Conservation (phyloP, 2,888 invertebrate genomes). For the Cantharis rustica region DNA sequence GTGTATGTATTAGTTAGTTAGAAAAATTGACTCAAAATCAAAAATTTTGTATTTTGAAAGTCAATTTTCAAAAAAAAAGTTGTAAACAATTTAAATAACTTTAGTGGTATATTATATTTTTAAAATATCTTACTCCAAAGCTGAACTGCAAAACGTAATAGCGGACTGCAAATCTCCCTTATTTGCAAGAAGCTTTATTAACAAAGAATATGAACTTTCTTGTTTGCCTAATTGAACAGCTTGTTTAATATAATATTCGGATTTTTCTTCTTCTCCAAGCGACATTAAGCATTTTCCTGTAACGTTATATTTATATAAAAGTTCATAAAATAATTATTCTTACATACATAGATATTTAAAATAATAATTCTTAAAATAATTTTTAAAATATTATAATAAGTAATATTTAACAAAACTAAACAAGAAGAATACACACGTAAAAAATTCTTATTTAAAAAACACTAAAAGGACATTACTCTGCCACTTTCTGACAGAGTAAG, state of each 20-base stretch:
- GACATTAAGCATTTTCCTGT: slow-evolving; percentile 76
- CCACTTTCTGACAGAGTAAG: too few relatives aligned
- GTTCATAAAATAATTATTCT: not conserved
- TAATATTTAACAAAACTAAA: too few relatives aligned
- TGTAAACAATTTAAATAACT: not conserved
- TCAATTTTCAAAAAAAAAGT: not conserved
- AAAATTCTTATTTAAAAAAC: too few relatives aligned
- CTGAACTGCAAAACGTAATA: slow-evolving; percentile 71
- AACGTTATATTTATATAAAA: not conserved
- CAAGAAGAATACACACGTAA: too few relatives aligned
- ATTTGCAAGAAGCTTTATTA: slow-evolving; percentile 71
- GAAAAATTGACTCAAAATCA: too few relatives aligned
- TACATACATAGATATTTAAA: too few relatives aligned
- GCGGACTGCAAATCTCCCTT: slow-evolving; percentile 73
- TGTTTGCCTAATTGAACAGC: slow-evolving; percentile 76
- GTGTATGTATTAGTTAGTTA: too few relatives aligned
- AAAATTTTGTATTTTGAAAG: too few relatives aligned
- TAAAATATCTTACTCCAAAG: slow-evolving; percentile 66
- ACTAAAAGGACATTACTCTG: too few relatives aligned
- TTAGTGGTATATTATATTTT: not conserved
- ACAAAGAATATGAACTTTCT: slow-evolving; percentile 71
- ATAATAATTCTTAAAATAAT: too few relatives aligned
- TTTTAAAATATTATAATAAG: too few relatives aligned
- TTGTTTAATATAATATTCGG: slow-evolving; percentile 73
- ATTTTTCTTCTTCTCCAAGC: slow-evolving; percentile 69